Percentiles rank a stretch among this genome's conserved stretches.
Conservation (phyloP, 2,113 vertebrate species). For the Bufo gargarizans region DNA sequence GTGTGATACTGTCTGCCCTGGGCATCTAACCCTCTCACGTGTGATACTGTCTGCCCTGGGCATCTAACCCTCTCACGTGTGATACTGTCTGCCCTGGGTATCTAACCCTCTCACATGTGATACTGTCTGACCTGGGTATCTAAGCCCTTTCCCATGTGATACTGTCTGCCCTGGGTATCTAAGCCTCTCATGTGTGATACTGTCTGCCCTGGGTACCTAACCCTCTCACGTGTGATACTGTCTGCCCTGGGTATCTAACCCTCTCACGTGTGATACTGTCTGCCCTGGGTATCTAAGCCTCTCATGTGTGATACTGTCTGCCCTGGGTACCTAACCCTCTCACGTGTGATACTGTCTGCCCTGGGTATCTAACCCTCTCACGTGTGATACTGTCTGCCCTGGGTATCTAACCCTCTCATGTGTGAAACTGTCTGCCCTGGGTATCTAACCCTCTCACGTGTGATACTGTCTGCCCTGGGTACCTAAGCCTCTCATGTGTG, state of each 20-base stretch:
- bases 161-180: neutral
- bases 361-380: neutral
- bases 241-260: neutral
- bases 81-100: neutral
- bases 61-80: neutral
- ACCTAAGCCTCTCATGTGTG: neutral
- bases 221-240: neutral
- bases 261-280: neutral
- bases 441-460: neutral
- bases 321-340: neutral
- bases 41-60: neutral
- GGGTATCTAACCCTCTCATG: neutral
- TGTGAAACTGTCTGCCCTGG: neutral
- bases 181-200: neutral
- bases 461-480: neutral
- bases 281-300: neutral
- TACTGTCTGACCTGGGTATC: neutral
- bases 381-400: neutral
- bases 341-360: neutral
- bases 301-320: neutral
- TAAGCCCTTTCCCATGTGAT: no score
- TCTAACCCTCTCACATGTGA: neutral
- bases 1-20: neutral
- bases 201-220: neutral
- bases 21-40: neutral